Conservation (phyloP, 1,140 invertebrate species). For the Anastatus disparis region DNA sequence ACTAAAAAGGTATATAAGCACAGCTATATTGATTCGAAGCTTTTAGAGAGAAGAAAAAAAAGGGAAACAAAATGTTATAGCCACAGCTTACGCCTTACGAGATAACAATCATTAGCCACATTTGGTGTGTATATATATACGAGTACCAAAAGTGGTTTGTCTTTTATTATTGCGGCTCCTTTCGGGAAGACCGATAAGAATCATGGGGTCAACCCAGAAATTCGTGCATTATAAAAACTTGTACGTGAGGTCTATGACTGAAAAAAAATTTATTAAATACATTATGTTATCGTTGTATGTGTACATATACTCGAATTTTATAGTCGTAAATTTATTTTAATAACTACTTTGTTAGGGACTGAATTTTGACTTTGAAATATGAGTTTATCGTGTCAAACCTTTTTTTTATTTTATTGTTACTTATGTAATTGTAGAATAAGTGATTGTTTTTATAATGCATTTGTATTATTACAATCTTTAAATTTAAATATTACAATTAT, state of each 20-base stretch:
- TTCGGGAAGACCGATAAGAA: not conserved
- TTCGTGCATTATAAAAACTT: not conserved
- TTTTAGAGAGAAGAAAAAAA: not conserved
- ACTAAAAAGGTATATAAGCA: too few relatives aligned
- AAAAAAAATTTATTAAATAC: too few relatives aligned
- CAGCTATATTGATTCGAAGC: too few relatives aligned
- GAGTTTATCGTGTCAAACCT: too few relatives aligned
- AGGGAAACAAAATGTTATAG: too few relatives aligned
- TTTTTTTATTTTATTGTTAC: too few relatives aligned
- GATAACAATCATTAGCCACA: not conserved
- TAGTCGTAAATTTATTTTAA: slow-evolving; percentile 9
- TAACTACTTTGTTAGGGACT: not conserved
- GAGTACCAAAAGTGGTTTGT: not conserved
- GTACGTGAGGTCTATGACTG: not conserved
- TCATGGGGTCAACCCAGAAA: not conserved
- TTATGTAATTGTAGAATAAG: too few relatives aligned
- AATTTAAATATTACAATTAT: too few relatives aligned
- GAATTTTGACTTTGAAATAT: not conserved
- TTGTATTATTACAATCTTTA: too few relatives aligned
- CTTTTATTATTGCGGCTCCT: not conserved
- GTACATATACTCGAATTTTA: not conserved
- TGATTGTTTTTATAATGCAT: too few relatives aligned
- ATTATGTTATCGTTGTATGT: too few relatives aligned
- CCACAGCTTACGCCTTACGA: not conserved
- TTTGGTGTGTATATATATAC: too few relatives aligned